phyloP scores from a whole-genome alignment of 2,113 vertebrate species.

The Hymenochirus boettgeri region DNA sequence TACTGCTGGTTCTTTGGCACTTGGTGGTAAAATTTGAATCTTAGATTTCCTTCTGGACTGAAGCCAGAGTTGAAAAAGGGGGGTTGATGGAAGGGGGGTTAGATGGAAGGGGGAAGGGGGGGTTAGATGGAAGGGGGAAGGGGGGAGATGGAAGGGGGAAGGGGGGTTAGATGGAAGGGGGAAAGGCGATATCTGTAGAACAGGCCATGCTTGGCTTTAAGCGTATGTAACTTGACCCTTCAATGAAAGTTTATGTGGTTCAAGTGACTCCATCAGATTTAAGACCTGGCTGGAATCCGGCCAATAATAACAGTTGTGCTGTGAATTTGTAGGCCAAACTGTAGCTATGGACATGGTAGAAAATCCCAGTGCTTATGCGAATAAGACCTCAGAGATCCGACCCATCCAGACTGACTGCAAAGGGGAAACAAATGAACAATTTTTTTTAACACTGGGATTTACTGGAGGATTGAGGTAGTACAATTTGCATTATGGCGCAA shows the following conservation, averaged over 20 bases:
- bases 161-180: too few relatives aligned
- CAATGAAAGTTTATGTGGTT: conserved; percentile 32
- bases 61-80: not conserved
- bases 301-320: conserved; percentile 22
- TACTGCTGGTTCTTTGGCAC: not conserved
- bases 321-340: conserved; percentile 6
- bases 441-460: not conserved
- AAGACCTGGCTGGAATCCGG: conserved; percentile 14
- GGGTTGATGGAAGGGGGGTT: too few relatives aligned
- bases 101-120: too few relatives aligned
- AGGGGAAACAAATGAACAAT: conserved; percentile 2
- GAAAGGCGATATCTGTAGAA: not conserved
- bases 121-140: too few relatives aligned
- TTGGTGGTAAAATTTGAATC: not conserved
- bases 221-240: conserved; percentile 16
- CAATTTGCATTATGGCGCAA: too few relatives aligned
- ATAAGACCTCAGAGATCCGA: too few relatives aligned
- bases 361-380: conserved; percentile 11
- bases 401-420: not conserved
- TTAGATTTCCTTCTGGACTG: conserved; percentile 19
- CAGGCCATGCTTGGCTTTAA: not conserved
- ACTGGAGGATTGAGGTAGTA: not conserved
- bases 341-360: conserved; percentile 12
- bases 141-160: too few relatives aligned
- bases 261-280: conserved; percentile 11